Base-by-base conservation (phyloP, 2,888 invertebrate species). In the Rosalia funebris region DNA sequence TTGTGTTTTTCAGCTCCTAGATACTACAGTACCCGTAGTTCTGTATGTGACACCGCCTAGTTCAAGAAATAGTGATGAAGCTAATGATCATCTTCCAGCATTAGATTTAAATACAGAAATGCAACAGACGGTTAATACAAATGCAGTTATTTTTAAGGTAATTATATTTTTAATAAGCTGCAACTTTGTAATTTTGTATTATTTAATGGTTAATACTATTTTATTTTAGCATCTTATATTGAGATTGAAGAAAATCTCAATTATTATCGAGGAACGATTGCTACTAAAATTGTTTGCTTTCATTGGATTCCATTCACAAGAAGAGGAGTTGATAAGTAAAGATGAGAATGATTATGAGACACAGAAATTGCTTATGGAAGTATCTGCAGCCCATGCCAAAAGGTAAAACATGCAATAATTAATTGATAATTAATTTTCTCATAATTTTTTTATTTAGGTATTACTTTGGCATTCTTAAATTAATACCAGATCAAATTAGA, bases 191-290 rank as follows among this genome's bases (percentile, higher is more conserved):
- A 20, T 11, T n/a, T 37, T 42, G 15, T 5, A 46, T 31, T 11
- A 47, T 58, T 50, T 50, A 57, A 37, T 16, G 25, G 25, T n/a
- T n/a, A n/a, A n/a, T 25, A 25, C 25, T 25, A 25, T 25, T 5
- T 25, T 25, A 69, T 80, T 81, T 60, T 77, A 89, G 83, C 91
- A 95, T 79, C 83, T 96, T 58, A 88, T 92, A 14, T 84, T 97
- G 10, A 89, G 90, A 63, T 83, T 96, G 55, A 90, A 93, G 52
- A 93, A 95, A 54, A 84, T 96, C 59, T 91, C 92, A 34, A 83
- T 97, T 7, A 88, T 93, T 59, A 83, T 99, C 9, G 98, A 99
- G 77, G 98, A 99, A 80, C 86, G 87, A 57, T 82, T 95, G 20
- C 83, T 95, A 20, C 84, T 92, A 70, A 91, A 93, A 79, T 77